Evolutionary conservation across 1,140 invertebrate species (phyloP).

Genomic region (Triops longicaudatus): DNA sequence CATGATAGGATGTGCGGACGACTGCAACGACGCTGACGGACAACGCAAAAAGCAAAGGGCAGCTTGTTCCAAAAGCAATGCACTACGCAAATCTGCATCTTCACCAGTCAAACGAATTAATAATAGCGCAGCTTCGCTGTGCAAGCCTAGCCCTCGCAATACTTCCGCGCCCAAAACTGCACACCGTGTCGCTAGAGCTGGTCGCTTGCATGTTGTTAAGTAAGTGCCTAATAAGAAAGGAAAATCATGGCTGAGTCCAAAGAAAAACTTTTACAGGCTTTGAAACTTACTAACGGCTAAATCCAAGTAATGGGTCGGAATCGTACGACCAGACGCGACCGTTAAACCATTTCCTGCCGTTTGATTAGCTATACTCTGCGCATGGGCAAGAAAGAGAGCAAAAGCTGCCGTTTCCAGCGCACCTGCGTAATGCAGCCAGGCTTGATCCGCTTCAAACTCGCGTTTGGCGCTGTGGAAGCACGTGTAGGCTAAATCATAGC

Average conservation of each 20-base stretch:
- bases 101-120: conserved; percentile 91
- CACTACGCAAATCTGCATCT: conserved; percentile 82
- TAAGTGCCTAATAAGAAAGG: conserved; percentile 27
- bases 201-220: conserved; percentile 9
- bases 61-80: conserved; percentile 87
- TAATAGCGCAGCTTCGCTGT: conserved; percentile 82
- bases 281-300: conserved; percentile 31
- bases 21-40: neutral
- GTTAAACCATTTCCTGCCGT: neutral
- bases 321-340: neutral
- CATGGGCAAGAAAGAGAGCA: conserved; percentile 72
- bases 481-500: conserved; percentile 85
- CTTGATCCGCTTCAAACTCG: conserved; percentile 91
- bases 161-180: conserved; percentile 81
- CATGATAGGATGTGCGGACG: neutral
- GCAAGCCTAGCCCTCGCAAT: conserved; percentile 62
- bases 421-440: conserved; percentile 93
- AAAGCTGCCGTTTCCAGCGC: conserved; percentile 91
- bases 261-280: conserved; percentile 28
- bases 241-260: conserved; percentile 14
- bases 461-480: conserved; percentile 91
- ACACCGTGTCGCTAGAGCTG: conserved; percentile 61
- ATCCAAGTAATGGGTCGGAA: neutral
- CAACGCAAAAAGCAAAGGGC: conserved; percentile 77
- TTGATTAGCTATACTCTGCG: conserved; percentile 46